Evolutionary conservation across 2,113 vertebrate species (phyloP).

Genomic region (Lamprologus speciosus): DNA sequence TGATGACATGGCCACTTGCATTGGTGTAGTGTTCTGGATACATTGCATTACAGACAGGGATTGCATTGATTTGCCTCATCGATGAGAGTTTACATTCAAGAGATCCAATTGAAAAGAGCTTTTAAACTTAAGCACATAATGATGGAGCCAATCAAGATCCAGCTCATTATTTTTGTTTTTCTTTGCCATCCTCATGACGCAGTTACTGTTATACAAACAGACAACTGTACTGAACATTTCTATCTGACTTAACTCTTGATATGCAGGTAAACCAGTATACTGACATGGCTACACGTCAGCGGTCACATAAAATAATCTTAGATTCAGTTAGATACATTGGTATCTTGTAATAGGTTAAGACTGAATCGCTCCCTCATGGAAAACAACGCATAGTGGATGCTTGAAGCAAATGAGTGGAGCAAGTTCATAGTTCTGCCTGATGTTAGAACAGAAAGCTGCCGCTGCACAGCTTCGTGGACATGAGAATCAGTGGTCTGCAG

Average conservation of each 20-base stretch:
- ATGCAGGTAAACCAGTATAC: not conserved
- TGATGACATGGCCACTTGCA: not conserved
- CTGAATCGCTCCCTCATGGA: not conserved
- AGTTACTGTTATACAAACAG: not conserved
- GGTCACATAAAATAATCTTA: not conserved
- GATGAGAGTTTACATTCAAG: not conserved
- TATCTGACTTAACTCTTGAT: not conserved
- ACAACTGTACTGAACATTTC: not conserved
- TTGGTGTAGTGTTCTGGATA: not conserved
- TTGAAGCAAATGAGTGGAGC: not conserved
- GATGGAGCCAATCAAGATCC: not conserved
- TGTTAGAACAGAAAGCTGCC: not conserved
- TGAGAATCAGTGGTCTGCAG: not conserved
- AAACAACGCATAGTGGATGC: fast-evolving
- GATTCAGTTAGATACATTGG: not conserved
- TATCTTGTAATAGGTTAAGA: not conserved
- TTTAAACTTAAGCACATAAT: not conserved
- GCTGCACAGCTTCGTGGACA: not conserved
- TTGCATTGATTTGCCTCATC: not conserved
- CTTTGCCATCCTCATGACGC: not conserved
- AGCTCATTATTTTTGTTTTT: not conserved
- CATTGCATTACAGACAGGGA: not conserved
- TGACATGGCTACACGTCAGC: not conserved
- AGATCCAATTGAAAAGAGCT: not conserved
- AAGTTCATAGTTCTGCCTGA: not conserved